Conservation (phyloP, 2,113 vertebrate species). For the Oxyura jamaicensis region DNA sequence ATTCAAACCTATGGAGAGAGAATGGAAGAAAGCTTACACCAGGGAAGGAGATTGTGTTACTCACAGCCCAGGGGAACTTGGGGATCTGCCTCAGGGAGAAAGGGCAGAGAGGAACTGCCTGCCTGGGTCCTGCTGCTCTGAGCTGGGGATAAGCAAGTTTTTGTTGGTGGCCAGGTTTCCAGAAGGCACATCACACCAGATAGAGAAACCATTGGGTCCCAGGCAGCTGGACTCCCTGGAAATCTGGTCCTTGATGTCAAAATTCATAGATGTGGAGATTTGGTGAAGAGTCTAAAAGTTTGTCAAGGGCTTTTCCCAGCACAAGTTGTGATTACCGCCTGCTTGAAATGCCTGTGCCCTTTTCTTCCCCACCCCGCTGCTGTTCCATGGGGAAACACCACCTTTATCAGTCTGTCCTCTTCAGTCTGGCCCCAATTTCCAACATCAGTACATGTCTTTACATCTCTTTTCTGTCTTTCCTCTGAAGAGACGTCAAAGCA, state of each 20-base stretch:
- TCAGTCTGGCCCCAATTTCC: neutral
- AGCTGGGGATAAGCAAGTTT: neutral
- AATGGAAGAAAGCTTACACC: neutral
- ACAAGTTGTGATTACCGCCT: neutral
- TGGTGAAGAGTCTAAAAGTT: neutral
- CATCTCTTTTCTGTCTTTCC: neutral
- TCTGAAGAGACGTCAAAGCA: neutral
- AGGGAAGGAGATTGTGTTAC: neutral
- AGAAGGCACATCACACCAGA: neutral
- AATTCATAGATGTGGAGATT: neutral
- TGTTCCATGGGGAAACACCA: neutral
- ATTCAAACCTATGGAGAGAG: slow-evolving; percentile 76
- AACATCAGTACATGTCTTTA: rapidly evolving
- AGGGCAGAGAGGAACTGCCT: neutral
- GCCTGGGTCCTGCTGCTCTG: neutral
- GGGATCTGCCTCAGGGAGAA: neutral
- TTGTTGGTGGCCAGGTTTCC: neutral
- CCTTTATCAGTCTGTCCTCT: neutral
- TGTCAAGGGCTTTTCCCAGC: neutral
- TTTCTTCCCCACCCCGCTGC: neutral
- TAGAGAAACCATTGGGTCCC: neutral
- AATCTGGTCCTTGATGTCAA: neutral
- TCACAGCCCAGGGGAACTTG: rapidly evolving
- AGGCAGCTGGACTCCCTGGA: neutral
- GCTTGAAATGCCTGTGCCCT: neutral